Base-by-base conservation (phyloP, 2,888 invertebrate species). In the Cantharis nigra region DNA sequence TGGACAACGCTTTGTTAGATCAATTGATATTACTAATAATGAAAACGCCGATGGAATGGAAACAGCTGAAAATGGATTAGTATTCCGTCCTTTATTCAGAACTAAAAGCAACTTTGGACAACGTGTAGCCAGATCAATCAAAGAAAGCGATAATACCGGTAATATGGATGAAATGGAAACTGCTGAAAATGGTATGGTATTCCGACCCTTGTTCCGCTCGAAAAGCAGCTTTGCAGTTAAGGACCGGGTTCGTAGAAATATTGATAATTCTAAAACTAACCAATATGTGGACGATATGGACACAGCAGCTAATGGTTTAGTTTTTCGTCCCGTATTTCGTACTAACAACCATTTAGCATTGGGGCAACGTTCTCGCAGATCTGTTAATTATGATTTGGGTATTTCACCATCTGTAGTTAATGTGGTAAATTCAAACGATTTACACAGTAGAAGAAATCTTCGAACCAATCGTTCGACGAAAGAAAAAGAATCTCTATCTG, bases 291-390 rank as follows among this genome's bases (percentile, higher is more conserved):
- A 76, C 7, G 76, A 78, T 16, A 69, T 79, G 75, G 63, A 79
- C 49, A 20, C 75, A 0, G 75, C 77, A 16, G 80, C 70, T 67
- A 69, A 63, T 49, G 78, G 78, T 14, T 18, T 78, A 49, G 78
- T 79, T 11, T 80, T 80, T 28, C 69, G 72, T 11, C 80, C 80
- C 9, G n/a, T 80, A 10, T 80, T 80, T 72, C 75, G 76, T 0
- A 75, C 77, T 1, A 63, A 71, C 33, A 72, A 69, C 18, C 62
- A 30, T n/a, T 71, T 10, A 5, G 18, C 26, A 9, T 9, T 16
- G 9, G 33, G 13, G 11, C 63, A 16, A 23, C 76, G 76, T 49
- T 23, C 49, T 11, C 65, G 71, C 10, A 71, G 75, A 63, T 33
- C 75, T 4, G 23, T 13, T 33, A 70, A 65, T 9, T 9, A 7